Conservation (phyloP, 1,140 invertebrate genomes). For the Zophobas atratus region DNA sequence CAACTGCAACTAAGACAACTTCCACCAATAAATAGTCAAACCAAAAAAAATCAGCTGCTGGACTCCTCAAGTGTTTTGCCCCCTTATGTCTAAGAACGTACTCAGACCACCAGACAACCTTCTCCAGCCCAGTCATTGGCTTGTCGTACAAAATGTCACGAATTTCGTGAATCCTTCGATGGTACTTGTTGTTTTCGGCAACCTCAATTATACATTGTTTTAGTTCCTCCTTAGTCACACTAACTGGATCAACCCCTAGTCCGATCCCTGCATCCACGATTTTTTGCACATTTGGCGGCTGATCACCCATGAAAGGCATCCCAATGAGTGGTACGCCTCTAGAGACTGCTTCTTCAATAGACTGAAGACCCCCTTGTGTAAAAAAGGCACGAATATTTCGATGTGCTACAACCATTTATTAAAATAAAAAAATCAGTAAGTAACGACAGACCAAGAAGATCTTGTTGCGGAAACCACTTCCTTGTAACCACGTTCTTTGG, state of each 20-base stretch:
- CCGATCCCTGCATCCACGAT: constrained; percentile 59
- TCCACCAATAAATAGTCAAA: no score
- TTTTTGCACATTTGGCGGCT: constrained; percentile 59
- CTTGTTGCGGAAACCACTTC: constrained; percentile 81
- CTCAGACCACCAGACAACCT: no score
- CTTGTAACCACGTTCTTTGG: constrained; percentile 75
- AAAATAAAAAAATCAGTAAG: neutral
- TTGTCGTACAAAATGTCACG: no score
- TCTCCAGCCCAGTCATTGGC: no score
- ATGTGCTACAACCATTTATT: constrained; percentile 62
- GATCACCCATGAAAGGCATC: constrained; percentile 66
- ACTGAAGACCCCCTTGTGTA: constrained; percentile 71
- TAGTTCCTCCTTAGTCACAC: constrained; percentile 36
- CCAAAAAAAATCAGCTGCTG: no score
- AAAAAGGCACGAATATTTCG: constrained; percentile 67
- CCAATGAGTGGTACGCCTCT: constrained; percentile 70
- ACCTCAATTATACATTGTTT: constrained; percentile 48
- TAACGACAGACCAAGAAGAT: constrained; percentile 68
- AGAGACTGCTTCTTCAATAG: constrained; percentile 69
- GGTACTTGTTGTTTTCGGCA: no score
- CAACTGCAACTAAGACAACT: no score
- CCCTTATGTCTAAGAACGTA: no score
- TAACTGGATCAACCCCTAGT: constrained; percentile 48
- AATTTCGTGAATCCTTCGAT: no score
- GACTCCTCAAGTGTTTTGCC: no score